Evolutionary conservation across 2,888 invertebrate species (phyloP).

Genomic region (Drosophila incognita): DNA sequence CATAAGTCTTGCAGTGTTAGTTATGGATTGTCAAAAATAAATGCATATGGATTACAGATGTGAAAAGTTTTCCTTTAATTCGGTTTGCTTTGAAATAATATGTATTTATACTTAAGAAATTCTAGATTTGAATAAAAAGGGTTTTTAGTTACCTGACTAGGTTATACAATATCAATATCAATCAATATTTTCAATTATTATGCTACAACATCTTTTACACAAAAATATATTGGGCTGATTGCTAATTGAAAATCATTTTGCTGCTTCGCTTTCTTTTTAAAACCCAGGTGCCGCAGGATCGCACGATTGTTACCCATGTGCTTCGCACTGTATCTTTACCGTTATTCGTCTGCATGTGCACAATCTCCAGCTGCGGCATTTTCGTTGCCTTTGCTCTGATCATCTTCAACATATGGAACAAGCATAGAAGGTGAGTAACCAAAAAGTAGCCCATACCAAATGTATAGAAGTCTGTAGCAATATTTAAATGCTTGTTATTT

Average conservation of each 20-base stretch:
- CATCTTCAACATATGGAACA: slow-evolving; percentile 96
- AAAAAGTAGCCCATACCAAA: neutral
- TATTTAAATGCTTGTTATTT: neutral
- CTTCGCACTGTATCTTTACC: slow-evolving; percentile 94
- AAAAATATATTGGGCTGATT: neutral
- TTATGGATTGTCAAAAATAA: neutral
- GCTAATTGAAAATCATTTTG: neutral
- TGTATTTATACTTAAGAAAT: neutral
- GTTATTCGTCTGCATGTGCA: slow-evolving; percentile 96
- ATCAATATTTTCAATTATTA: neutral
- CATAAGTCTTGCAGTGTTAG: neutral
- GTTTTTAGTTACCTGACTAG: neutral
- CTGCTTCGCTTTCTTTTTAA: neutral
- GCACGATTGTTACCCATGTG: slow-evolving; percentile 94
- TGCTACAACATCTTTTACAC: neutral
- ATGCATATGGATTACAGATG: neutral
- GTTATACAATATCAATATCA: too few species aligned
- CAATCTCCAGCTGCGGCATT: slow-evolving; percentile 95
- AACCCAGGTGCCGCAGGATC: slow-evolving; percentile 92
- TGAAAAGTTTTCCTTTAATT: neutral
- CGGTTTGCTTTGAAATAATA: neutral
- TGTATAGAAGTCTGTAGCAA: neutral
- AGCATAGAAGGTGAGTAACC: slow-evolving; percentile 92
- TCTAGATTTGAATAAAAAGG: neutral
- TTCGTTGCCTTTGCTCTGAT: slow-evolving; percentile 93